A percentile compares a stretch with the other conserved stretches of the same genome.
phyloP scores from a whole-genome alignment of 2,888 invertebrate genomes.

The Smittia aterrima region DNA sequence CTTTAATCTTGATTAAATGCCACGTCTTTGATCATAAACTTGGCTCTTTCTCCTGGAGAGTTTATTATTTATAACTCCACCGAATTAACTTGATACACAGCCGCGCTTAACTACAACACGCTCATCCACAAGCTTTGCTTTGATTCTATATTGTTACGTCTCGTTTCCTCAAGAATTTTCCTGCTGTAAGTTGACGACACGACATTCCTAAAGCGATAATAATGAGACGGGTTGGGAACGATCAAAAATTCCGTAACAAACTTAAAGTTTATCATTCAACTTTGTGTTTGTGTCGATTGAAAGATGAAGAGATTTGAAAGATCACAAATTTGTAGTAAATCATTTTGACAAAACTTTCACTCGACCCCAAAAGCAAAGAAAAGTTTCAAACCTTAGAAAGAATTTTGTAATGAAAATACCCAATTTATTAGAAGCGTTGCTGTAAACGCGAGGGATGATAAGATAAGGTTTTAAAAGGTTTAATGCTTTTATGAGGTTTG shows the following conservation, averaged over 20 bases:
- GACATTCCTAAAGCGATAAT: background rate
- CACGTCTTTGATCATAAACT: background rate
- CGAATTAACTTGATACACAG: slow-evolving; percentile 14
- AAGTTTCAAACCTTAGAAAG: background rate
- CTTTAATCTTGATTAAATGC: slow-evolving; percentile 29
- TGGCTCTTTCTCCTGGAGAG: background rate
- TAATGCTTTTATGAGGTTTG: background rate
- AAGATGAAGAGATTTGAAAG: too few relatives aligned
- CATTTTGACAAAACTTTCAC: too few relatives aligned
- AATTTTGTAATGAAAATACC: slow-evolving; percentile 5
- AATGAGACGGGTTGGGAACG: background rate
- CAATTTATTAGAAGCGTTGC: slow-evolving; percentile 12
- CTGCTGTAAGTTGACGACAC: too few relatives aligned
- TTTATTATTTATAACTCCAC: slow-evolving; percentile 8
- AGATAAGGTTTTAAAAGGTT: background rate
- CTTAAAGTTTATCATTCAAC: too few relatives aligned
- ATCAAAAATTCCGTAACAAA: too few relatives aligned
- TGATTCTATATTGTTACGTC: background rate
- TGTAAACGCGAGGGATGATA: background rate
- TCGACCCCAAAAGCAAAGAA: background rate
- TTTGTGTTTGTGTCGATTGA: too few relatives aligned
- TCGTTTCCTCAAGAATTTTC: too few relatives aligned
- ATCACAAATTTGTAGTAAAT: too few relatives aligned
- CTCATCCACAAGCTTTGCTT: background rate
- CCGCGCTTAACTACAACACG: background rate